Percentiles rank a stretch among this genome's conserved stretches.
Conservation (phyloP, 2,113 vertebrate genomes). For the Ahaetulla prasina region DNA sequence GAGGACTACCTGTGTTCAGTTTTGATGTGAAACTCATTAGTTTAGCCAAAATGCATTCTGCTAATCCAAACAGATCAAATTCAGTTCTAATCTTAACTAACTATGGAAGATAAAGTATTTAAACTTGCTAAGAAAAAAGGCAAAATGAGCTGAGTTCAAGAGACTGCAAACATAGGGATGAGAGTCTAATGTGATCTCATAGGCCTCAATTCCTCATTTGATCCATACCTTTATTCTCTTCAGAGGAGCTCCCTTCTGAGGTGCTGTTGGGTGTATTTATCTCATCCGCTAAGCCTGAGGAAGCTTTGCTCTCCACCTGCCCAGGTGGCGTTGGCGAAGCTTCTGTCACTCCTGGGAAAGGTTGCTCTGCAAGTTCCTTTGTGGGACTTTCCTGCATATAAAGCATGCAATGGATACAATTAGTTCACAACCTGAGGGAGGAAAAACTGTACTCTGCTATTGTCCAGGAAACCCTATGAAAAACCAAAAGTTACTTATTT, state of each 20-base stretch:
- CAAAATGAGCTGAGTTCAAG: too few relatives aligned
- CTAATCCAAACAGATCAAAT: background rate
- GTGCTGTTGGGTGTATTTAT: constrained; percentile 49
- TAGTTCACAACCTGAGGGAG: background rate
- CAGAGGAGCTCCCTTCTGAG: constrained; percentile 54
- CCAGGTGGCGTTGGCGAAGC: constrained; percentile 34
- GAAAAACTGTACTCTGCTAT: background rate
- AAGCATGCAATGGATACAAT: background rate
- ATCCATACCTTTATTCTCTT: constrained; percentile 69
- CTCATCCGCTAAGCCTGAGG: constrained; percentile 39
- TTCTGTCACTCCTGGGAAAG: constrained; percentile 69
- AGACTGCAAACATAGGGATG: rapidly evolving
- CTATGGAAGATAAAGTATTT: too few relatives aligned
- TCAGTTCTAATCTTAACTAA: background rate
- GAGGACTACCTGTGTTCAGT: background rate
- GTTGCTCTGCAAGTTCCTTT: constrained; percentile 81
- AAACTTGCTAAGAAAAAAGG: background rate
- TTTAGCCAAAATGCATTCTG: background rate
- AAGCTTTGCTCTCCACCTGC: constrained; percentile 38
- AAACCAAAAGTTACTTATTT: background rate
- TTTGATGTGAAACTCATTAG: background rate
- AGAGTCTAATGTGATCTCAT: background rate
- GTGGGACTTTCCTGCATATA: constrained; percentile 88
- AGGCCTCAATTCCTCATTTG: background rate
- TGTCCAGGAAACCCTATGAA: background rate